phyloP scores from a whole-genome alignment of 2,113 vertebrate genomes.

The Emydocephalus ijimae region DNA sequence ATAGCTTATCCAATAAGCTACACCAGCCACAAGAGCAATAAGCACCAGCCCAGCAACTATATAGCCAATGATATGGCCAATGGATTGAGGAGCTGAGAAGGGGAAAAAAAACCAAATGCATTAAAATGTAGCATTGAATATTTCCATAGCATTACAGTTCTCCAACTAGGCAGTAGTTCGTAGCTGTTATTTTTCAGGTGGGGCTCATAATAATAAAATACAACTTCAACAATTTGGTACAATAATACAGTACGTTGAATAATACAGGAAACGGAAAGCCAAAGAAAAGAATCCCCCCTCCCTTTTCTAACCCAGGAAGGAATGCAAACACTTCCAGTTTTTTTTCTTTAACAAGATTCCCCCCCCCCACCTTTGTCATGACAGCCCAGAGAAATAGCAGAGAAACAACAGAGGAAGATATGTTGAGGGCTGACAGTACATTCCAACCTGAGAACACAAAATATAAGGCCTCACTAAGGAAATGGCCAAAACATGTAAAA shows the following conservation, averaged over 20 bases:
- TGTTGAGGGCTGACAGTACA: too few species aligned
- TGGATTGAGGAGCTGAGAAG: background rate
- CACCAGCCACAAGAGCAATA: background rate
- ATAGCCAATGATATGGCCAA: background rate
- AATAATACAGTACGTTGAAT: background rate
- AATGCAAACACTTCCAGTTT: too few species aligned
- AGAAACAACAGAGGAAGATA: too few species aligned
- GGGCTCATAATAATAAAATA: background rate
- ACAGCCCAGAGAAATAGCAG: too few species aligned
- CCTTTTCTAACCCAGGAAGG: too few species aligned
- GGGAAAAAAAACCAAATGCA: background rate
- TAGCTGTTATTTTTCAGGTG: background rate
- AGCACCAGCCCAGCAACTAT: accelerated
- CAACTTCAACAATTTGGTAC: background rate
- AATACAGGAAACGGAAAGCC: too few species aligned
- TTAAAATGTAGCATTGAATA: background rate
- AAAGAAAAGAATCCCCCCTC: too few species aligned
- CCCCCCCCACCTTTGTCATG: too few species aligned
- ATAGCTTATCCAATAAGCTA: conserved; percentile 24
- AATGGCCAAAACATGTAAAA: background rate
- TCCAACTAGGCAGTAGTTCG: background rate
- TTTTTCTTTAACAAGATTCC: too few species aligned
- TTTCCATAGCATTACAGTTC: background rate
- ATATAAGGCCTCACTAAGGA: background rate
- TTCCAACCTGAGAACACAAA: background rate